Evolutionary conservation across 2,888 invertebrate genomes (phyloP).

Genomic region (Silvanus unidentatus): DNA sequence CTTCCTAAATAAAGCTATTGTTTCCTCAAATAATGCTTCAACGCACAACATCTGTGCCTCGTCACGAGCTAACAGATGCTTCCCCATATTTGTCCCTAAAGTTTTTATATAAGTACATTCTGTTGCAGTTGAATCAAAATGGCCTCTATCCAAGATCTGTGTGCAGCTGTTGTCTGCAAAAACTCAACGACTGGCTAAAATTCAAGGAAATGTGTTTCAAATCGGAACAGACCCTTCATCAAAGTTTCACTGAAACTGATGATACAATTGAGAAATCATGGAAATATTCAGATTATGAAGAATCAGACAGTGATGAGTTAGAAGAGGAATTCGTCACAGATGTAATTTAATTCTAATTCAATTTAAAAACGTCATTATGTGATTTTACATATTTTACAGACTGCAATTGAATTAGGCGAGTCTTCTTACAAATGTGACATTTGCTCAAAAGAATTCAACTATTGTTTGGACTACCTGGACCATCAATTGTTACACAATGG

Average conservation of each 20-base stretch:
- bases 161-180: constrained; percentile 28
- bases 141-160: constrained; percentile 24
- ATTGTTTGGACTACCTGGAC: constrained; percentile 30
- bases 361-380: no score
- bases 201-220: constrained; percentile 31
- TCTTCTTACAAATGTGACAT: constrained; percentile 28
- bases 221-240: no score
- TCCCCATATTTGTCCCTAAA: not conserved
- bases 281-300: constrained; percentile 1
- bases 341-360: not conserved
- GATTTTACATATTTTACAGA: not conserved
- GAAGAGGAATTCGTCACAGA: not conserved
- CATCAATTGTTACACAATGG: constrained; percentile 33
- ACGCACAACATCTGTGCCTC: no score
- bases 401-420: constrained; percentile 7
- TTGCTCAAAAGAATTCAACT: constrained; percentile 25
- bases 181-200: constrained; percentile 29
- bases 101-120: not conserved
- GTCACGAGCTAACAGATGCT: no score
- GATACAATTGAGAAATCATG: constrained; percentile 9
- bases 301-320: constrained; percentile 5
- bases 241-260: constrained; percentile 5
- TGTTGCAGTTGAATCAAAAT: constrained; percentile 24
- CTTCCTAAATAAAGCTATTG: not conserved
- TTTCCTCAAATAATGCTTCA: no score